Conservation (phyloP, 2,888 invertebrate species). For the Andrena bucephala region DNA sequence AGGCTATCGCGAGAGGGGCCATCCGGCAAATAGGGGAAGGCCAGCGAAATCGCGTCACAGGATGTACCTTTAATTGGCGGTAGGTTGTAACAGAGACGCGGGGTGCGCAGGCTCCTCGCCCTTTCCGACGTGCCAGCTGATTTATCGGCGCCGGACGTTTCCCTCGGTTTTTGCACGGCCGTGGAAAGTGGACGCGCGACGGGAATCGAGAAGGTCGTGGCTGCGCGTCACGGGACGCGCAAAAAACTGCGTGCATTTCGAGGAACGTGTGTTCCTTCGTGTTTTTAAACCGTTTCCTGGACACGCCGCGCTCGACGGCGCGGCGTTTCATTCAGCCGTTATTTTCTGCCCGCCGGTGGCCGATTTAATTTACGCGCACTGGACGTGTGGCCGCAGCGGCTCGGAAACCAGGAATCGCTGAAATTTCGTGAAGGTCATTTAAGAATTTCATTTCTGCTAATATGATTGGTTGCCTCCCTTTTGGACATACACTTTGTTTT, state of each 20-base stretch:
- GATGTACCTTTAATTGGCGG: slow-evolving; percentile 53
- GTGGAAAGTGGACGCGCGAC: not conserved
- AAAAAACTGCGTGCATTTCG: slow-evolving; percentile 6
- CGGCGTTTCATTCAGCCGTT: slow-evolving; percentile 6
- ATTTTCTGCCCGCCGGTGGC: not conserved
- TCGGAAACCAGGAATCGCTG: not conserved
- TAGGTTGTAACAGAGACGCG: slow-evolving; percentile 5
- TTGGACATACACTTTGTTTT: not conserved
- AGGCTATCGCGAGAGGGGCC: slow-evolving; percentile 11
- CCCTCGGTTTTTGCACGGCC: slow-evolving; percentile 13
- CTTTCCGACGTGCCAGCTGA: slow-evolving; percentile 30
- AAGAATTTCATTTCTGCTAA: not conserved
- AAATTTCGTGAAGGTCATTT: not conserved
- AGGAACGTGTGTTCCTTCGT: not conserved
- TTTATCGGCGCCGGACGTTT: slow-evolving; percentile 31
- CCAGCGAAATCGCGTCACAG: slow-evolving; percentile 43
- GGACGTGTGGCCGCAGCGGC: not conserved
- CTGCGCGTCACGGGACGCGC: not conserved
- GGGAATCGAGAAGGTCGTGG: not conserved
- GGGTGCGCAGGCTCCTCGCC: not conserved
- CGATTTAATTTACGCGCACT: not conserved
- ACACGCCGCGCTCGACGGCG: not conserved
- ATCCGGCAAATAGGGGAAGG: slow-evolving; percentile 40
- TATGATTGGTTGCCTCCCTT: not conserved
- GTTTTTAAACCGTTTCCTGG: slow-evolving; percentile 6